Conservation (phyloP, 1,140 invertebrate species). For the Lanistes nyassanus region DNA sequence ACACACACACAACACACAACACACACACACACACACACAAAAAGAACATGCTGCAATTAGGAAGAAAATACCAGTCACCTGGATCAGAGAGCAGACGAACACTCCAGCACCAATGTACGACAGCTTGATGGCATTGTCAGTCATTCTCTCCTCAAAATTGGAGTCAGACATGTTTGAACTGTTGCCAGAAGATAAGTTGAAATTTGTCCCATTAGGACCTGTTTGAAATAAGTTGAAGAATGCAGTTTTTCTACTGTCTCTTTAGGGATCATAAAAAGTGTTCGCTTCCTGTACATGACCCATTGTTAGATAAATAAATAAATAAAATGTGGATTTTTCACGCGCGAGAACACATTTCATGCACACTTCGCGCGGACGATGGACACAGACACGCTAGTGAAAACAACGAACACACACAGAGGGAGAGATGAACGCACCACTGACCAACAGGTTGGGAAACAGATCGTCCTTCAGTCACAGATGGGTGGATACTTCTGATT, state of each 20-base stretch:
- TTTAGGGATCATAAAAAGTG: too few species aligned
- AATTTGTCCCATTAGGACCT: constrained; percentile 11
- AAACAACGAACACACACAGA: too few species aligned
- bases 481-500: too few species aligned
- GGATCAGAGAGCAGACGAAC: constrained; percentile 44
- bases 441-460: too few species aligned
- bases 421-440: too few species aligned
- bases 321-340: too few species aligned
- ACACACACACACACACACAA: neutral
- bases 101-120: constrained; percentile 50
- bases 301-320: too few species aligned
- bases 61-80: constrained; percentile 34
- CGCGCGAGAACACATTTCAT: too few species aligned
- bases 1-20: neutral
- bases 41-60: neutral
- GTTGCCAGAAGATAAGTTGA: neutral
- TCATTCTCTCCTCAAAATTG: constrained; percentile 51
- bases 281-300: too few species aligned
- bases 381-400: too few species aligned
- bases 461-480: too few species aligned
- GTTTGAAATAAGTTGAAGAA: neutral
- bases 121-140: constrained; percentile 47
- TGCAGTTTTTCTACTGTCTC: neutral
- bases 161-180: constrained; percentile 3
- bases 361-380: too few species aligned